Base-by-base conservation (phyloP, 2,113 vertebrate species). In the Silurus asotus region DNA sequence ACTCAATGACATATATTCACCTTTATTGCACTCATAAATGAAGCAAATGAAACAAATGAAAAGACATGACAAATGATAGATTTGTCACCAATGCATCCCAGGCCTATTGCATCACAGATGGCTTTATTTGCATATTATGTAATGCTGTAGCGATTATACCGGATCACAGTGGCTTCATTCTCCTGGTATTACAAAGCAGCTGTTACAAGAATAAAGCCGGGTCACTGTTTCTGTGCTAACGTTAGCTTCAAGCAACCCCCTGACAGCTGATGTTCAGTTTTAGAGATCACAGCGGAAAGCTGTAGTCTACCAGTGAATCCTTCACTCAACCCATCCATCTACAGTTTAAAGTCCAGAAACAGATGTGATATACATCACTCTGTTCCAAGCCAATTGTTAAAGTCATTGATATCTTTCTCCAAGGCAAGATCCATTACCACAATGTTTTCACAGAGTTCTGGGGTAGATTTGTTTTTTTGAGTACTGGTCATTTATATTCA, bases 401-500 rank as follows among this genome's bases (percentile, higher is more conserved):
- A 51, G 17, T 82, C 49, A 70, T 9, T 55, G n/a, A 55, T 37
- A 55, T 69, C 64, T 51, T 55, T 11, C 61, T 64, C 80, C 15
- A 64, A 48, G 48, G 20, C 61, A 37, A 82, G 61, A 65, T 65
- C 51, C 74, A 77, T 49, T 67, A 53, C 59, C 14, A 13, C 28
- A 58, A 14, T 72, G 28, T 58, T 48, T 82, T 62, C 70, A 59
- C 23, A 19, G 23, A 19, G 17, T 59, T 75, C 81, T 64, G 76
- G 56, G 37, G 28, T 45, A 77, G 77, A 83, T 83, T 49, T 74
- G 72, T 59, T 82, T 80, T 80, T 37, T 64, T 51, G 28, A 62
- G 61, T 56, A 82, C 28, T 25, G 51, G 51, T 82, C 55, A 79
- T 89, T 87, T 85, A 78, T 83, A 87, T 89, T 89, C 86, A 89